Conservation (phyloP, 2,113 vertebrate genomes). For the Heterocephalus glaber region DNA sequence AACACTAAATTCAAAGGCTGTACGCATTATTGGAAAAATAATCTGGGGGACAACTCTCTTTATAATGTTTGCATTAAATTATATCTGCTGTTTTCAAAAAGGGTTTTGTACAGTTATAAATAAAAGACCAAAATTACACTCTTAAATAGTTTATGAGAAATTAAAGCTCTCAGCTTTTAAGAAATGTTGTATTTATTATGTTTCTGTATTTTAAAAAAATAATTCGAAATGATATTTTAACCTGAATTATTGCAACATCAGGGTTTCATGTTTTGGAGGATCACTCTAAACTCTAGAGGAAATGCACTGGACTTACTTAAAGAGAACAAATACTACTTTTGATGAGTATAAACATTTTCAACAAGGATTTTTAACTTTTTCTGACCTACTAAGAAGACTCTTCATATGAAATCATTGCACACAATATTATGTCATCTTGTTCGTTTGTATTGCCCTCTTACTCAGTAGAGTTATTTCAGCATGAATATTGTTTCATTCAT, state of each 20-base stretch:
- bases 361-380: neutral
- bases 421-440: neutral
- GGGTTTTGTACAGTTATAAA: neutral
- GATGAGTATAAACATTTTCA: neutral
- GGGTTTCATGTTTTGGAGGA: neutral
- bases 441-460: neutral
- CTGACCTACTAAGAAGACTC: neutral
- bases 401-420: neutral
- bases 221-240: constrained; percentile 35
- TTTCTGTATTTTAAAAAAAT: constrained; percentile 24
- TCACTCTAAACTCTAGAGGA: neutral
- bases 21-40: neutral
- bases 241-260: neutral
- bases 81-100: neutral
- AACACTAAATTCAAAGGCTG: neutral
- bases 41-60: neutral
- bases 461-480: neutral
- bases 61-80: constrained; percentile 5
- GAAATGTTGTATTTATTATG: constrained; percentile 18
- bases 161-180: neutral
- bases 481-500: neutral
- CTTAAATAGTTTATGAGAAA: constrained; percentile 51
- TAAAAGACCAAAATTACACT: neutral
- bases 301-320: neutral
- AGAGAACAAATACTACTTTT: neutral